Evolutionary conservation across 2,888 invertebrate genomes (phyloP).

Genomic region (Acronicta alni): DNA sequence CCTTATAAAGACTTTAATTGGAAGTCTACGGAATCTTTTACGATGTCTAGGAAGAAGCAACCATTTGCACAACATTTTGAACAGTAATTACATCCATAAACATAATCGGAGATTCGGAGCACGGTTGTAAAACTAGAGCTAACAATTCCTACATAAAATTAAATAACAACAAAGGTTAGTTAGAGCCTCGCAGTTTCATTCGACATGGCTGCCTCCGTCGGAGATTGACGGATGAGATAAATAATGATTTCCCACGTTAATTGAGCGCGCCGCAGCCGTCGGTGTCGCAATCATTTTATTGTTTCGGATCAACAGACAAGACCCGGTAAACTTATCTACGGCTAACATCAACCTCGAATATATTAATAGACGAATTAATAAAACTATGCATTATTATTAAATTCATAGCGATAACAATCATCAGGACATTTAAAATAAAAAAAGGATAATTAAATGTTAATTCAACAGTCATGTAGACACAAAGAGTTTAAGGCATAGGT

Average conservation of each 20-base stretch:
- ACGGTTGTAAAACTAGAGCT: slow-evolving; percentile 34
- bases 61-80: slow-evolving; percentile 32
- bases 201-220: slow-evolving; percentile 52
- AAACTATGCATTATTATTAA: slow-evolving; percentile 40
- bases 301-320: slow-evolving; percentile 58
- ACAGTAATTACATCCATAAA: slow-evolving; percentile 30
- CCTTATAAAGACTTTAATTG: no score
- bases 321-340: slow-evolving; percentile 46
- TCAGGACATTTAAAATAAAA: slow-evolving; percentile 20
- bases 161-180: slow-evolving; percentile 66
- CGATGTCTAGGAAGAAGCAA: slow-evolving; percentile 18
- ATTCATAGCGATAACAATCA: slow-evolving; percentile 41
- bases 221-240: slow-evolving; percentile 63
- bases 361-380: slow-evolving; percentile 40
- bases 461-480: slow-evolving; percentile 22
- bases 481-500: slow-evolving; percentile 19
- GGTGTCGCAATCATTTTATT: slow-evolving; percentile 67
- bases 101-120: slow-evolving; percentile 53
- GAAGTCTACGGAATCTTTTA: neutral
- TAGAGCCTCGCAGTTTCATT: slow-evolving; percentile 61
- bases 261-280: slow-evolving; percentile 59
- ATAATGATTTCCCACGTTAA: slow-evolving; percentile 73
- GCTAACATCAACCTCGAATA: slow-evolving; percentile 46
- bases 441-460: slow-evolving; percentile 46
- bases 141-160: slow-evolving; percentile 60